These are phyloP conservation scores for Chelon labrosus DNA, from an alignment of 2,797 vertebrate species.

Conservation along the genomic window DNA sequence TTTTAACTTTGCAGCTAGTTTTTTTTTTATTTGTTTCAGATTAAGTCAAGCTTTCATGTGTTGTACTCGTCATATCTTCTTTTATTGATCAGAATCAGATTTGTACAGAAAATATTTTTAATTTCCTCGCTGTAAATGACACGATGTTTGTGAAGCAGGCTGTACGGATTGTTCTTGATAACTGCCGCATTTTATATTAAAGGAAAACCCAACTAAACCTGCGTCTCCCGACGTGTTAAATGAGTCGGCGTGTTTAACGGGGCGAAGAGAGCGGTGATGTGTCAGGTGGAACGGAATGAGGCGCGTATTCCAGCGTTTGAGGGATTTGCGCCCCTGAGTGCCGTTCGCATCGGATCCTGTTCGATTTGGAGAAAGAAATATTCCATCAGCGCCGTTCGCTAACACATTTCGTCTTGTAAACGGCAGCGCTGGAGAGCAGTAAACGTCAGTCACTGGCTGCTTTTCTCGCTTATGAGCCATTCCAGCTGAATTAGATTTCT, in stretches of 20 bases:
- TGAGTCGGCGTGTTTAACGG: constrained; percentile 1
- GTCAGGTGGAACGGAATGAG: constrained; percentile 27
- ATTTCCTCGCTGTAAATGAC: constrained; percentile 69
- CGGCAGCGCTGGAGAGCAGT: constrained; percentile 15
- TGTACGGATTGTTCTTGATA: constrained; percentile 70
- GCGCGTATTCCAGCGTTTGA: constrained; percentile 33
- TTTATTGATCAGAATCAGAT: constrained; percentile 53
- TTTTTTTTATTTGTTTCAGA: constrained; percentile 12
- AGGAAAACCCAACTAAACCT: constrained; percentile 45
- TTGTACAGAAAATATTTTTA: constrained; percentile 54
- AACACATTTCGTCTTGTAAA: constrained; percentile 47
- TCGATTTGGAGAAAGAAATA: constrained; percentile 19
- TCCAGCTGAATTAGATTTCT: constrained; percentile 13
- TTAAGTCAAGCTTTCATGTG: constrained; percentile 12
- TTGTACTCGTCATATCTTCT: constrained; percentile 27
- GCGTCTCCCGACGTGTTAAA: constrained; percentile 4
- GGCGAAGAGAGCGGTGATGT: not conserved
- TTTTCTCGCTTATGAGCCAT: constrained; percentile 16
- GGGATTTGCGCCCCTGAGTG: constrained; percentile 46
- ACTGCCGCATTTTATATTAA: constrained; percentile 72
- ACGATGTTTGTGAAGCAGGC: constrained; percentile 54
- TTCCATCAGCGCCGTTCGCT: constrained; percentile 31
- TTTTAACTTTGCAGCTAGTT: not conserved
- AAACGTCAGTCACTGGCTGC: constrained; percentile 6
- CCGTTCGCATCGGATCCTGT: constrained; percentile 37